Evolutionary conservation across 64 coral and sea anemone genomes (phyloP).

Genomic region (Montipora foliosa): DNA sequence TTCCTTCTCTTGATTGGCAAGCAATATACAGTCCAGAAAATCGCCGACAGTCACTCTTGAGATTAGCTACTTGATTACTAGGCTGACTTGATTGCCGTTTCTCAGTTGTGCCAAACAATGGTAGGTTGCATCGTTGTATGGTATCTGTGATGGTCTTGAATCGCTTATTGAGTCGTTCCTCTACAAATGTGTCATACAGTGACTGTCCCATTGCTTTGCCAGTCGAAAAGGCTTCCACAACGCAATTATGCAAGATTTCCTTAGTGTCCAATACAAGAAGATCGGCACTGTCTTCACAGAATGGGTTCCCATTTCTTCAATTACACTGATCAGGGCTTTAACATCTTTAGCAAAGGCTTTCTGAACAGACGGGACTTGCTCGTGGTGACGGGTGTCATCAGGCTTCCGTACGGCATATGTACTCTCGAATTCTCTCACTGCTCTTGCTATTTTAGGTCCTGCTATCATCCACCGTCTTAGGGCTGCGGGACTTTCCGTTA

Average conservation of each 20-base stretch:
- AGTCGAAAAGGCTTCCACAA: neutral
- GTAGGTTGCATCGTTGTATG: neutral
- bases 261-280: neutral
- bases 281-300: neutral
- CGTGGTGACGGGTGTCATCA: neutral
- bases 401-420: no score
- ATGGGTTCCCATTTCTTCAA: neutral
- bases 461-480: neutral
- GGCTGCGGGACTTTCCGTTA: neutral
- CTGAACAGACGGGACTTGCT: neutral
- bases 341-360: neutral
- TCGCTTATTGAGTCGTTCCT: constrained; percentile 19
- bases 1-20: constrained; percentile 8
- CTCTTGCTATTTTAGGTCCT: neutral
- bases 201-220: constrained; percentile 13
- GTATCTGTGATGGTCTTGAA: constrained; percentile 25
- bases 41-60: constrained; percentile 29
- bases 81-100: constrained; percentile 5
- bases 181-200: constrained; percentile 34
- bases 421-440: neutral
- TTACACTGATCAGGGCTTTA: neutral
- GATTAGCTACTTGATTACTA: constrained; percentile 20
- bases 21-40: constrained; percentile 40
- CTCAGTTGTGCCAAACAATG: constrained; percentile 23
- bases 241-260: constrained; percentile 33